Percentiles rank a stretch among this genome's conserved stretches.
Conservation (phyloP, 2,888 invertebrate genomes). For the Zygothrica quintamaculata region DNA sequence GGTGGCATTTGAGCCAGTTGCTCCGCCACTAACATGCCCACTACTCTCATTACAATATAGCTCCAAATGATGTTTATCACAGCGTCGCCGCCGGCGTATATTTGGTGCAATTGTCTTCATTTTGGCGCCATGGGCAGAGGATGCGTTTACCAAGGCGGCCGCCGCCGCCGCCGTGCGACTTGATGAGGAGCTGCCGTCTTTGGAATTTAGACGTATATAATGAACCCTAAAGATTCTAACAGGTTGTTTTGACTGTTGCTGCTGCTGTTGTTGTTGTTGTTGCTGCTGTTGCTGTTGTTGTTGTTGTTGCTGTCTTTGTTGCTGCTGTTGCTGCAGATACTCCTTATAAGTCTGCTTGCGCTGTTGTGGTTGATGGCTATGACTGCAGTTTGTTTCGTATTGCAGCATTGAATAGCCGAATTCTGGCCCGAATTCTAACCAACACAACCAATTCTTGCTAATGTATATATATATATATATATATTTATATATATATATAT, state of each 20-base stretch:
- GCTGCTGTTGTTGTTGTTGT: constrained; percentile 26
- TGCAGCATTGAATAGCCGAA: constrained; percentile 67
- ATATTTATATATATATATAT: constrained; percentile 19
- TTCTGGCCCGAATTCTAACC: constrained; percentile 25
- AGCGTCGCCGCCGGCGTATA: constrained; percentile 87
- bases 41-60: constrained; percentile 83
- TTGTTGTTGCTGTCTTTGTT: constrained; percentile 40
- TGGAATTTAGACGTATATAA: constrained; percentile 79
- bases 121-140: constrained; percentile 80
- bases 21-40: background rate
- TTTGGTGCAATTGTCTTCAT: constrained; percentile 89
- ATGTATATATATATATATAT: constrained; percentile 25
- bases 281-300: constrained; percentile 35
- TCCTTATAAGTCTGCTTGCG: constrained; percentile 59
- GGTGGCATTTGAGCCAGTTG: constrained; percentile 9
- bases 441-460: constrained; percentile 7
- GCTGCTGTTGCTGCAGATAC: constrained; percentile 53
- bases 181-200: constrained; percentile 66
- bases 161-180: constrained; percentile 51
- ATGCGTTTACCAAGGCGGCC: constrained; percentile 34
- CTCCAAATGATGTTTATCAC: constrained; percentile 87
- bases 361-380: constrained; percentile 55
- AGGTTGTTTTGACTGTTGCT: constrained; percentile 57
- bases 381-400: constrained; percentile 65
- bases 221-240: constrained; percentile 78